Base-by-base conservation (phyloP, 1,140 invertebrate genomes). In the Gonioctena quinquepunctata region DNA sequence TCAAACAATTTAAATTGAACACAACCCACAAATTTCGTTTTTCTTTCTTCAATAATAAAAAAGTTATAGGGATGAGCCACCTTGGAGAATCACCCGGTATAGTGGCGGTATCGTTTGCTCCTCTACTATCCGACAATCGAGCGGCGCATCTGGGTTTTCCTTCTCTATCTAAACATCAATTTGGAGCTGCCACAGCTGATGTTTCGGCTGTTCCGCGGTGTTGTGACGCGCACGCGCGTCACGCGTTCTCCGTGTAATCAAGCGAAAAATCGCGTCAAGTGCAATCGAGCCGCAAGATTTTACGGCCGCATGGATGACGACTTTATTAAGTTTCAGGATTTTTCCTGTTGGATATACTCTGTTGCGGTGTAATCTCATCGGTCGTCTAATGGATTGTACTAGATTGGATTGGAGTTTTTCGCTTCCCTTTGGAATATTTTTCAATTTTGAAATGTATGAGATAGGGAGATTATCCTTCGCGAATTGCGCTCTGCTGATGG, bases 131-230 rank as follows among this genome's bases (percentile, higher is more conserved):
- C n/a, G 3, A 8, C 7, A 22, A 63, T 63, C 61, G 61, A 8
- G 48, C 33, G 63, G 72, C 72, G 72, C 72, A 73, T 73, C 72
- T 73, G 59, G 42, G 50, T 70, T 70, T 73, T 73, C 72, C 57
- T 70, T 73, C 72, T 67, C 56, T 73, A 73, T 73, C 72, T 73
- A 73, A 73, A 73, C 72, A 73, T 73, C 72, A 73, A 73, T 73
- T 73, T 73, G 64, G 64, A 69, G 57, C 33, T n/a, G n/a, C n/a
- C 59, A 66, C 64, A 70, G 69, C 64, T 67, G 64, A 66, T 63
- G 33, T 63, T 63, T 22, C 25, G n/a, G 11, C 25, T 61, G 59
- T 26, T 61, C 19, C 11, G 16, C 49, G 59, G 61, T 52, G 67
- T 69, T 69, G 33, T 11, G 7, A 13, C 61, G 48, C 67, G 67